phyloP scores from a whole-genome alignment of 2,797 vertebrate genomes.

The Distichodus sexfasciatus region DNA sequence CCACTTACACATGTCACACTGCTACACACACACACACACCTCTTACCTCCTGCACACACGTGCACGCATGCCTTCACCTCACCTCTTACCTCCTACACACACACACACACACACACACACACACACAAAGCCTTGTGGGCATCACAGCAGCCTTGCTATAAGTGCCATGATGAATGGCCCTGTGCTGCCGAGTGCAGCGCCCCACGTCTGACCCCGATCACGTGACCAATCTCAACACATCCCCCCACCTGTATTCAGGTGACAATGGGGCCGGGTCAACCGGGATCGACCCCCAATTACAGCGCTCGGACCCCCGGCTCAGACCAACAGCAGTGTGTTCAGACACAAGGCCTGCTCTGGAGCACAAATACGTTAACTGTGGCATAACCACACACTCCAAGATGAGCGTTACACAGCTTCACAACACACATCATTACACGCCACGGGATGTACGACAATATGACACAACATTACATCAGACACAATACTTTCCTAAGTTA shows the following conservation, averaged over 20 bases:
- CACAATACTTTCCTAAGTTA: no score
- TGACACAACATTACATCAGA: no score
- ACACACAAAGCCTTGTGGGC: slow-evolving; percentile 61
- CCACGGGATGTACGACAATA: no score
- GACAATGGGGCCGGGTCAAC: slow-evolving; percentile 78
- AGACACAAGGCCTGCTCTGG: slow-evolving; percentile 1
- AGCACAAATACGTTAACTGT: neutral
- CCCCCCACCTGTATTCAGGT: slow-evolving; percentile 76
- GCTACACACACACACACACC: slow-evolving; percentile 31
- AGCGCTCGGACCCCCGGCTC: neutral
- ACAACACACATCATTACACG: no score
- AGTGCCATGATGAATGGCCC: slow-evolving; percentile 74
- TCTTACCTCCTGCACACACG: neutral
- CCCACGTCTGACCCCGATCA: slow-evolving; percentile 78
- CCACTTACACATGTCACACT: slow-evolving; percentile 57
- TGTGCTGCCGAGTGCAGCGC: slow-evolving; percentile 70
- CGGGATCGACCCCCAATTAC: slow-evolving; percentile 36
- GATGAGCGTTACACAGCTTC: no score
- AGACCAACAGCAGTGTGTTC: neutral
- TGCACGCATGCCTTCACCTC: neutral
- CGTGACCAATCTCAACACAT: slow-evolving; percentile 75
- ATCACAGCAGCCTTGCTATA: slow-evolving; percentile 68
- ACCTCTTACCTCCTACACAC: no score
- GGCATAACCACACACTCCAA: no score
- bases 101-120: slow-evolving; percentile 2